A percentile compares a stretch with the other conserved stretches of the same genome.
phyloP scores from a whole-genome alignment of 2,888 invertebrate genomes.

The Drepana falcataria region DNA sequence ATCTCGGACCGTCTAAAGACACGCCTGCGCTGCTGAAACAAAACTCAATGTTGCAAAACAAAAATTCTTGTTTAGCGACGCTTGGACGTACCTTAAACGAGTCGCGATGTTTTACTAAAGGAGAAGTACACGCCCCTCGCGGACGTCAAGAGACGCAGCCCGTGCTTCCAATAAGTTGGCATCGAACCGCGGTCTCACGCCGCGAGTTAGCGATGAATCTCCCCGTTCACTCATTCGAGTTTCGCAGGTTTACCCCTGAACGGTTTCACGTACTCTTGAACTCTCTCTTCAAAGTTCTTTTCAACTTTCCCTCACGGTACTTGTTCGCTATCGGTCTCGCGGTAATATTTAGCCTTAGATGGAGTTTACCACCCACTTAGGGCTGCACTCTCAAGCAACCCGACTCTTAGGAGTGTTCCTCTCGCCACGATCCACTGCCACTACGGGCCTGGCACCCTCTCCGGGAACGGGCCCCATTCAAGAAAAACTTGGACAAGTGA shows the following conservation, averaged over 20 bases:
- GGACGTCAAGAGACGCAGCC: constrained; percentile 26
- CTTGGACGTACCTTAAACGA: constrained; percentile 66
- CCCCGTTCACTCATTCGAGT: no score
- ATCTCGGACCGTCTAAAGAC: constrained; percentile 1
- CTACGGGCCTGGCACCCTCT: constrained; percentile 78
- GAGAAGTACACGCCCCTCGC: constrained; percentile 44
- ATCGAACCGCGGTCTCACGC: constrained; percentile 21
- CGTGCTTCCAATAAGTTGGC: constrained; percentile 25
- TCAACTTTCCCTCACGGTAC: no score
- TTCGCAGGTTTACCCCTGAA: no score
- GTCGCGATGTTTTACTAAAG: constrained; percentile 78
- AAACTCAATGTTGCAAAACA: no score
- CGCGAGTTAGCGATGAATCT: constrained; percentile 50
- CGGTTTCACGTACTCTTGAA: no score
- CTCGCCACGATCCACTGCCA: constrained; percentile 36
- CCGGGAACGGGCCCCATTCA: no score
- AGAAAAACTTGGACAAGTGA: constrained; percentile 61
- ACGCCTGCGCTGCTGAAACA: neutral
- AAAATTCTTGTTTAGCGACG: constrained; percentile 33
- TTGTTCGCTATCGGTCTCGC: no score
- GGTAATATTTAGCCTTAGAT: no score
- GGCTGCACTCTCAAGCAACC: no score
- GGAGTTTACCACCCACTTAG: no score
- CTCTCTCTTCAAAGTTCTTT: no score
- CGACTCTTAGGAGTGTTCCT: no score